A percentile compares a stretch with the other conserved stretches of the same genome.
Conservation (phyloP, 2,113 vertebrate genomes). For the Sminthopsis crassicaudata region DNA sequence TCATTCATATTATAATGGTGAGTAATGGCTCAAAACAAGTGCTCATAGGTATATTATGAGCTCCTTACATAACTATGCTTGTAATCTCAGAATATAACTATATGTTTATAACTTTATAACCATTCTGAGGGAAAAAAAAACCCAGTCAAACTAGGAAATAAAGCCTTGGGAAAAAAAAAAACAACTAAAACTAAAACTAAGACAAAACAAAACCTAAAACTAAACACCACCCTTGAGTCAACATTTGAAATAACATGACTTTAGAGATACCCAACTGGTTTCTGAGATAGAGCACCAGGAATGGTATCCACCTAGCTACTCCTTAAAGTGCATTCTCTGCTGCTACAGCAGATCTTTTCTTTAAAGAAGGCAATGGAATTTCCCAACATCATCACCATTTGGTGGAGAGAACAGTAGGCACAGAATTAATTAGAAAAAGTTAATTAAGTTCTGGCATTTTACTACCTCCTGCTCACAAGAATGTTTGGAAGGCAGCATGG, state of each 20-base stretch:
- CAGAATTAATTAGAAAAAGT: conserved; percentile 13
- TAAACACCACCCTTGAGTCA: background rate
- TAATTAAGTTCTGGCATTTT: conserved; percentile 53
- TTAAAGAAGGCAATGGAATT: conserved; percentile 3
- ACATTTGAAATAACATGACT: conserved; percentile 15
- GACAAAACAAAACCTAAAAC: background rate
- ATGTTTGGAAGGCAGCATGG: conserved; percentile 10
- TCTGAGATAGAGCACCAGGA: background rate
- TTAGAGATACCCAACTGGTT: background rate
- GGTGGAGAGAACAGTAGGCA: background rate
- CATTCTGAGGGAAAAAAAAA: background rate
- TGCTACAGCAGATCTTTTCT: background rate
- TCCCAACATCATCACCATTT: background rate
- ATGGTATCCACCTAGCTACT: background rate
- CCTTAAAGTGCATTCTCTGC: background rate
- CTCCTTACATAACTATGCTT: background rate
- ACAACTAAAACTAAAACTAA: background rate
- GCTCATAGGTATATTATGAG: background rate
- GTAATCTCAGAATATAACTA: background rate
- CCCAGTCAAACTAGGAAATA: background rate
- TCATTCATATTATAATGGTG: background rate
- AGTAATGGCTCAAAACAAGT: background rate
- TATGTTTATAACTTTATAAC: background rate
- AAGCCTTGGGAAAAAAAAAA: background rate
- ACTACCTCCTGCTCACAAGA: conserved; percentile 36